Evolutionary conservation across 2,113 vertebrate genomes (phyloP).

Genomic region (Dasyurus viverrinus): DNA sequence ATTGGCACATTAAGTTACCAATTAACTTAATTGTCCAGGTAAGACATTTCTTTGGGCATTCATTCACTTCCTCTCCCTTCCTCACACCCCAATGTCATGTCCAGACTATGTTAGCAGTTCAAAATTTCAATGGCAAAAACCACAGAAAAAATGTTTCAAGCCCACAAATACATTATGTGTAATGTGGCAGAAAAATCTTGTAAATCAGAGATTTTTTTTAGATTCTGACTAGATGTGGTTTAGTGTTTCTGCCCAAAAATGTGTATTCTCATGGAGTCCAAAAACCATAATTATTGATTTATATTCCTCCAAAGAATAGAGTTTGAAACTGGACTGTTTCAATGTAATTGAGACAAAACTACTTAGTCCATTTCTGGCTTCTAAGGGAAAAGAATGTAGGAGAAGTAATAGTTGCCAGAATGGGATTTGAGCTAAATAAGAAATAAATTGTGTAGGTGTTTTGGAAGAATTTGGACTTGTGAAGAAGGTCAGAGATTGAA

Average conservation of each 20-base stretch:
- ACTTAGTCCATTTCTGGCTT: background rate
- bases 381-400: background rate
- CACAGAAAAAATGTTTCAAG: background rate
- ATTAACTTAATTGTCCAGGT: background rate
- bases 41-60: background rate
- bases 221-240: background rate
- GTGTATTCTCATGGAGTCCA: background rate
- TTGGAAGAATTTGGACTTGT: background rate
- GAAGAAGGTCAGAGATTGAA: background rate
- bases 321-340: background rate
- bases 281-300: background rate
- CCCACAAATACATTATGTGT: background rate
- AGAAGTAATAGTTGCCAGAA: background rate
- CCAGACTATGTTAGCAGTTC: background rate
- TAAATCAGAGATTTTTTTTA: background rate
- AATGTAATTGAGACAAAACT: background rate
- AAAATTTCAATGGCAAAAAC: slow-evolving; percentile 5
- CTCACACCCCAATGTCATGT: background rate
- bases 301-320: background rate
- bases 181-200: background rate
- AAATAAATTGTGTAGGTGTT: background rate
- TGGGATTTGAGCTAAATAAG: background rate
- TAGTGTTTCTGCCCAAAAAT: background rate
- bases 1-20: slow-evolving; percentile 15
- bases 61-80: background rate